Evolutionary conservation across 2,888 invertebrate species (phyloP).

Genomic region (Diachrysia chrysitis): DNA sequence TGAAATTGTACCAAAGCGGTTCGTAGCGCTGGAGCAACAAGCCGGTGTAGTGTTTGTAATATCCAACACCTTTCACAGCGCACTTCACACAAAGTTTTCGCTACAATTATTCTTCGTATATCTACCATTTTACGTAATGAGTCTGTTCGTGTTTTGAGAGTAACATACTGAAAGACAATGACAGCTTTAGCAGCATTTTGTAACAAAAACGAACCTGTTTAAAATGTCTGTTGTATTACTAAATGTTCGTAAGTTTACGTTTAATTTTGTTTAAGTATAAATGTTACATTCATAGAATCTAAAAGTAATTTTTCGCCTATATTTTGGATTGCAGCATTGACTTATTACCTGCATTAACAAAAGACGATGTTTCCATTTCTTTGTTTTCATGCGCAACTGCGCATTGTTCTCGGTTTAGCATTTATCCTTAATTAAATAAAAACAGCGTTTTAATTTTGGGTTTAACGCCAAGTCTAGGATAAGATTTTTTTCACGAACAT

Average conservation of each 20-base stretch:
- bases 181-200: constrained; percentile 14
- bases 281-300: too few species aligned
- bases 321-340: too few species aligned
- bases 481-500: too few species aligned
- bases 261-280: too few species aligned
- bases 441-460: too few species aligned
- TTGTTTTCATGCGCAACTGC: too few species aligned
- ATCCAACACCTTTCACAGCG: constrained; percentile 12
- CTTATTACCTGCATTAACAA: too few species aligned
- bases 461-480: too few species aligned
- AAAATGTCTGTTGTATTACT: background rate
- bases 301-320: too few species aligned
- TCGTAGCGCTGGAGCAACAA: background rate
- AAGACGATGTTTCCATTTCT: too few species aligned
- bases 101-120: constrained; percentile 21
- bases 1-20: background rate
- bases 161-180: constrained; percentile 21
- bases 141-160: constrained; percentile 20
- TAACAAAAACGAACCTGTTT: constrained; percentile 10
- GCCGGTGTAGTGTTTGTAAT: background rate
- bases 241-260: background rate
- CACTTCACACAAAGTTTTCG: constrained; percentile 24
- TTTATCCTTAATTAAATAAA: too few species aligned
- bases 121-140: constrained; percentile 18
- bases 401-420: too few species aligned